A percentile compares a stretch with the other conserved stretches of the same genome.
Conservation (phyloP, 2,888 invertebrate species). For the Kuschelorhynchus macadamiae region DNA sequence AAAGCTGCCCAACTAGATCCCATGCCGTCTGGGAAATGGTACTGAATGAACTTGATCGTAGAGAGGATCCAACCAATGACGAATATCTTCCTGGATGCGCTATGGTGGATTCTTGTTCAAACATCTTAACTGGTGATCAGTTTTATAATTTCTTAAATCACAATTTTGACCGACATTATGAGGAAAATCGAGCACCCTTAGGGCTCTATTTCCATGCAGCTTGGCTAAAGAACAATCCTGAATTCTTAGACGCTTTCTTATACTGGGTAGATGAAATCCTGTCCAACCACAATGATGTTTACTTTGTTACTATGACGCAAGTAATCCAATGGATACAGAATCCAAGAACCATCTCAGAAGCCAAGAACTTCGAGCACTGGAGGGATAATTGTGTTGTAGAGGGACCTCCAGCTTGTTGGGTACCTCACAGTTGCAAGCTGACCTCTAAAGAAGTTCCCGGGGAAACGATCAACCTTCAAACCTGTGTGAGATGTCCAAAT, state of each 20-base stretch:
- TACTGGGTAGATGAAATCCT: conserved; percentile 94
- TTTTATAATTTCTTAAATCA: conserved; percentile 95
- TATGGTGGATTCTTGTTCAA: conserved; percentile 96
- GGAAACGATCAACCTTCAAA: conserved; percentile 93
- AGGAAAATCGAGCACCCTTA: conserved; percentile 89
- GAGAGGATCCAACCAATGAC: conserved; percentile 91
- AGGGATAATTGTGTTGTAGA: conserved; percentile 94
- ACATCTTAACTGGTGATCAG: conserved; percentile 91
- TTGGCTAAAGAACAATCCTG: conserved; percentile 93
- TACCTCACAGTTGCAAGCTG: conserved; percentile 91
- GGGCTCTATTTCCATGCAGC: conserved; percentile 95
- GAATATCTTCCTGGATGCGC: conserved; percentile 93
- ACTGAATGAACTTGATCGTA: conserved; percentile 92
- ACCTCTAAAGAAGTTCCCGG: conserved; percentile 95
- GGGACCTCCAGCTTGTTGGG: conserved; percentile 86
- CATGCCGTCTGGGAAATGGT: conserved; percentile 98
- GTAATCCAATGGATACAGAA: conserved; percentile 97
- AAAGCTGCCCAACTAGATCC: conserved; percentile 91
- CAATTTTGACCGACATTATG: conserved; percentile 93
- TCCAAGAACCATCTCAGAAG: conserved; percentile 86
- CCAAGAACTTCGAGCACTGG: conserved; percentile 95
- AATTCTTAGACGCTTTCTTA: conserved; percentile 91
- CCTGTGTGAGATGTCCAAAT: conserved; percentile 93
- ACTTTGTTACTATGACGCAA: conserved; percentile 96
- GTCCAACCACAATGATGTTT: conserved; percentile 89